Evolutionary conservation across 2,113 vertebrate genomes (phyloP).

Genomic region (Cichladusa arquata): DNA sequence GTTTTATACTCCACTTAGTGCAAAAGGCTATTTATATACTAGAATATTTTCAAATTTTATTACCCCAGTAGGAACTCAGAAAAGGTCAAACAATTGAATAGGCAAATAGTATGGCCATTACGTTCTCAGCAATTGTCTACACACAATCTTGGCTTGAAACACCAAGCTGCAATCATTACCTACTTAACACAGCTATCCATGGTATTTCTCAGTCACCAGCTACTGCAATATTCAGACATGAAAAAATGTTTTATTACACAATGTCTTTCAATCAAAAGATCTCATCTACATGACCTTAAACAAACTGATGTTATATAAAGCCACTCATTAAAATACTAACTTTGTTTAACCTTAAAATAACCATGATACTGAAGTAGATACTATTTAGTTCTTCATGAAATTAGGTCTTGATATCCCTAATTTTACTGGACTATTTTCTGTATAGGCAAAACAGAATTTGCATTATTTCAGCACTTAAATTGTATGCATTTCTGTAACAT

Average conservation of each 20-base stretch:
- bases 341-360: conserved; percentile 10
- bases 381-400: not conserved
- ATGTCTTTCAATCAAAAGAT: conserved; percentile 15
- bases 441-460: not conserved
- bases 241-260: conserved; percentile 53
- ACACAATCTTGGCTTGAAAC: conserved; percentile 7
- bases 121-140: not conserved
- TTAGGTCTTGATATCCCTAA: not conserved
- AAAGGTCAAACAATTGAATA: not conserved
- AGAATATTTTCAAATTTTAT: conserved; percentile 3
- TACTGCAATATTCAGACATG: conserved; percentile 31
- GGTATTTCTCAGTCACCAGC: conserved; percentile 42
- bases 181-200: conserved; percentile 23
- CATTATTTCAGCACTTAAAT: not conserved
- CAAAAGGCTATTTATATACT: conserved; percentile 9
- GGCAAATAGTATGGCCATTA: not conserved
- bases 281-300: conserved; percentile 8
- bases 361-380: not conserved
- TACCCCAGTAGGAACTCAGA: not conserved
- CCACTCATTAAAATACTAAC: not conserved
- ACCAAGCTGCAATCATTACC: conserved; percentile 27
- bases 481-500: not conserved
- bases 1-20: not conserved
- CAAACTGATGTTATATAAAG: conserved; percentile 23
- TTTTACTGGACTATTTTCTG: not conserved